Conservation (phyloP, 2,113 vertebrate genomes). For the Vanacampus margaritifer region DNA sequence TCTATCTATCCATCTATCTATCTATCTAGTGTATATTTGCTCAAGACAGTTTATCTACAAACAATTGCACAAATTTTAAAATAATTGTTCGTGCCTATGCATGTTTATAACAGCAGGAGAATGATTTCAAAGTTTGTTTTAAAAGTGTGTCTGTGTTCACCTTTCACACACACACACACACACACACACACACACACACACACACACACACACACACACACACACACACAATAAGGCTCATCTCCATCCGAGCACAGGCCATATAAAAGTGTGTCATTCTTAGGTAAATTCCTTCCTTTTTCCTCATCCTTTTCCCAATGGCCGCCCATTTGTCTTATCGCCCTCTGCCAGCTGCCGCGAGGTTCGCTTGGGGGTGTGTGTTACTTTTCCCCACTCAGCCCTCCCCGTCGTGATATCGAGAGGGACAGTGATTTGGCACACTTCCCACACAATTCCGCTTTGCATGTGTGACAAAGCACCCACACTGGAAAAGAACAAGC, state of each 20-base stretch:
- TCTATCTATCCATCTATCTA: too few relatives aligned
- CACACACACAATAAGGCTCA: conserved; percentile 4
- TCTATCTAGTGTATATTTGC: too few relatives aligned
- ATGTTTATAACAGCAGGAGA: not conserved
- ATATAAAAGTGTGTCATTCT: conserved; percentile 47
- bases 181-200: conserved; percentile 6
- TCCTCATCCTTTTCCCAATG: conserved; percentile 33
- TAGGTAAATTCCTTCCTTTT: conserved; percentile 11
- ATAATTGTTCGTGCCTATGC: not conserved
- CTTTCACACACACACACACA: conserved; percentile 14
- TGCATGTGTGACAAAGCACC: not conserved
- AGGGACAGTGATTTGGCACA: conserved; percentile 46
- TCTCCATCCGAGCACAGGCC: conserved; percentile 9
- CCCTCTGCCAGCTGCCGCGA: conserved; percentile 51
- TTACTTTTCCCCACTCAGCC: conserved; percentile 40
- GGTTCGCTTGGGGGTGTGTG: conserved; percentile 13
- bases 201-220: not conserved
- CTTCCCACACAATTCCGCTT: conserved; percentile 41
- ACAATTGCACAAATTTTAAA: not conserved
- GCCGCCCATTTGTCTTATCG: conserved; percentile 60
- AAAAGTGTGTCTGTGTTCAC: not conserved
- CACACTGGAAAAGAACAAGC: conserved; percentile 13
- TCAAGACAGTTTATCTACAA: not conserved
- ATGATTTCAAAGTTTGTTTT: not conserved
- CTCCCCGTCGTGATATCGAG: conserved; percentile 23